Conservation (phyloP, 2,888 invertebrate species). For the Euzetes globulus region DNA sequence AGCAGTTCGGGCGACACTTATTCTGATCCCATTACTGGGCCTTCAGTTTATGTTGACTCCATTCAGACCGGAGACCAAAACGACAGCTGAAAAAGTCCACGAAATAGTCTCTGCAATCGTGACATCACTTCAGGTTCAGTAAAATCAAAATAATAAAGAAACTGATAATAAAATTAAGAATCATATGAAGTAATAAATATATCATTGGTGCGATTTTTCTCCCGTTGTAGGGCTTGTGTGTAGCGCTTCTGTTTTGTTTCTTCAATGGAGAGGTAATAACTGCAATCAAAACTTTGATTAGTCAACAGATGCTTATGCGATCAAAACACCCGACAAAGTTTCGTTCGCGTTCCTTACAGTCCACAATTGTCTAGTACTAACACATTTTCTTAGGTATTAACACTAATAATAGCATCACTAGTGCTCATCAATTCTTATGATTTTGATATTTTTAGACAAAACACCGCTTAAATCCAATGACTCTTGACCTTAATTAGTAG, state of each 20-base stretch:
- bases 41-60: conserved; percentile 82
- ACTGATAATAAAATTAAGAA: conserved; percentile 12
- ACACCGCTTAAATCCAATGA: too few species aligned
- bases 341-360: conserved; percentile 26
- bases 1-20: conserved; percentile 69
- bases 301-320: conserved; percentile 29
- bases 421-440: background rate
- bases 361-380: conserved; percentile 30
- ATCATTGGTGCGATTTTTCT: background rate
- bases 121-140: conserved; percentile 69
- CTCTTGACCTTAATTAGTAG: too few species aligned
- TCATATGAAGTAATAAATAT: conserved; percentile 21
- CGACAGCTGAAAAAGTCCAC: conserved; percentile 54
- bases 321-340: conserved; percentile 24
- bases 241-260: conserved; percentile 85
- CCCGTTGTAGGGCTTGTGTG: conserved; percentile 71
- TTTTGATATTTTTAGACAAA: background rate
- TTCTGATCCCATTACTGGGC: conserved; percentile 82
- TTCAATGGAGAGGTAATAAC: conserved; percentile 78
- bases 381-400: conserved; percentile 22
- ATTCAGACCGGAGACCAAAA: conserved; percentile 63
- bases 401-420: conserved; percentile 17
- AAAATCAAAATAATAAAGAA: conserved; percentile 18
- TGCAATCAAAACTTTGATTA: conserved; percentile 23
- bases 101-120: conserved; percentile 76